These are phyloP conservation scores for Gambelia wislizenii DNA, from an alignment of 2,797 vertebrate genomes.

Conservation along the genomic window DNA sequence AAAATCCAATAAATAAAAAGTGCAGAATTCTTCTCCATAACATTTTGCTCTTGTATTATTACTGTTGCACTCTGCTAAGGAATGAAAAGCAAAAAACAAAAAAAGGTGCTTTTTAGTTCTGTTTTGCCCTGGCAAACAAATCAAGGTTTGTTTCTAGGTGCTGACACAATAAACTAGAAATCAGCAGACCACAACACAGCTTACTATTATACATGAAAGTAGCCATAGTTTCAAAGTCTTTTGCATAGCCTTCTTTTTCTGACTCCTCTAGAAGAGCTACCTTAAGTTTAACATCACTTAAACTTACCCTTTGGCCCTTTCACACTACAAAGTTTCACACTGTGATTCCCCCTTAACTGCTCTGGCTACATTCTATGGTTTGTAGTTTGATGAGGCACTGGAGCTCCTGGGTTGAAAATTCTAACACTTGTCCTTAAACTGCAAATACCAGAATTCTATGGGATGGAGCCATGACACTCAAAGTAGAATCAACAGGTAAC, in stretches of 20 bases:
- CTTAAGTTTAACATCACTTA: too few species aligned
- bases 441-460: too few species aligned
- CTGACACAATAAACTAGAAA: neutral
- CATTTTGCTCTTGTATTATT: neutral
- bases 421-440: too few species aligned
- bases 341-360: too few species aligned
- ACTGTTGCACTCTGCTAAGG: constrained; percentile 15
- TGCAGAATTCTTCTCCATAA: constrained; percentile 10
- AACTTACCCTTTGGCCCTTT: too few species aligned
- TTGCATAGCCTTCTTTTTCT: neutral
- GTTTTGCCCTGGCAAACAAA: neutral
- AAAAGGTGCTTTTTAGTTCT: neutral
- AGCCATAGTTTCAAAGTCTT: neutral
- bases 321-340: too few species aligned
- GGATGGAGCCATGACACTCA: too few species aligned
- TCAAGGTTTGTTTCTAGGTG: neutral
- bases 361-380: too few species aligned
- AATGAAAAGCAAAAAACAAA: neutral
- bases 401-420: too few species aligned
- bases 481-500: too few species aligned
- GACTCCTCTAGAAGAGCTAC: neutral
- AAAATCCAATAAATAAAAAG: accelerated
- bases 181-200: neutral
- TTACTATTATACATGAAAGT: neutral
- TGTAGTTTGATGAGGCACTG: too few species aligned